Percentiles rank a stretch among this genome's conserved stretches.
These are phyloP conservation scores for Cylloceria caligata DNA, from an alignment of 2,888 invertebrate genomes.

Conservation along the genomic window DNA sequence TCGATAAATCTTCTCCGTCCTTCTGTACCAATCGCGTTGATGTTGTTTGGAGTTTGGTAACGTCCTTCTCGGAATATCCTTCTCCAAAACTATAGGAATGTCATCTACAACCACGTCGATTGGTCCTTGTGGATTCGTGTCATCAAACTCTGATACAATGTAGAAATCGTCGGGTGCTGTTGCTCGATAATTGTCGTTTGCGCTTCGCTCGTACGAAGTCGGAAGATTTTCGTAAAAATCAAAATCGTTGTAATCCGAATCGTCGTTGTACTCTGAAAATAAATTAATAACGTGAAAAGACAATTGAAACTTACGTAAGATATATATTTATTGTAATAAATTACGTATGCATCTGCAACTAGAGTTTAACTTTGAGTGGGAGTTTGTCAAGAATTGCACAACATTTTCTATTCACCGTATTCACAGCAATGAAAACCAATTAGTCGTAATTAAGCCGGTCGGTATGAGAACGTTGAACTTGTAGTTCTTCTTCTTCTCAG, in stretches of 20 bases:
- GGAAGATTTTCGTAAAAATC: slow-evolving; percentile 77
- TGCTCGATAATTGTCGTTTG: slow-evolving; percentile 59
- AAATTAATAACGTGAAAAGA: slow-evolving; percentile 7
- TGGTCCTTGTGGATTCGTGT: slow-evolving; percentile 24
- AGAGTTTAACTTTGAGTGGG: not conserved
- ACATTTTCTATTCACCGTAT: slow-evolving; percentile 15
- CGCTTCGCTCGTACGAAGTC: slow-evolving; percentile 63
- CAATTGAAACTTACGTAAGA: not conserved
- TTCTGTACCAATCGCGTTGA: slow-evolving; percentile 70
- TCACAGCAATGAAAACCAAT: slow-evolving; percentile 62
- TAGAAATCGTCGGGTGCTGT: slow-evolving; percentile 77
- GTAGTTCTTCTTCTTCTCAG: slow-evolving; percentile 13
- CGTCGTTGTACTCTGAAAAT: slow-evolving; percentile 78
- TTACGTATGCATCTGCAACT: not conserved
- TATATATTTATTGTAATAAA: slow-evolving; percentile 7
- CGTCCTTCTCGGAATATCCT: slow-evolving; percentile 22
- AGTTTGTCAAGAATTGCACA: slow-evolving; percentile 13
- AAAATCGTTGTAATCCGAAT: slow-evolving; percentile 78
- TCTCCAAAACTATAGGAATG: slow-evolving; percentile 55
- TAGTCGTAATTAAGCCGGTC: slow-evolving; percentile 59
- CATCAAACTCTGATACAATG: slow-evolving; percentile 67
- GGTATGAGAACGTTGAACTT: slow-evolving; percentile 44
- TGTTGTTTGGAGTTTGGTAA: not conserved
- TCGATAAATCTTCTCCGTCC: slow-evolving; percentile 75
- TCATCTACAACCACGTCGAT: slow-evolving; percentile 43